phyloP scores from a whole-genome alignment of 2,888 invertebrate species.

The Plebejus anna region DNA sequence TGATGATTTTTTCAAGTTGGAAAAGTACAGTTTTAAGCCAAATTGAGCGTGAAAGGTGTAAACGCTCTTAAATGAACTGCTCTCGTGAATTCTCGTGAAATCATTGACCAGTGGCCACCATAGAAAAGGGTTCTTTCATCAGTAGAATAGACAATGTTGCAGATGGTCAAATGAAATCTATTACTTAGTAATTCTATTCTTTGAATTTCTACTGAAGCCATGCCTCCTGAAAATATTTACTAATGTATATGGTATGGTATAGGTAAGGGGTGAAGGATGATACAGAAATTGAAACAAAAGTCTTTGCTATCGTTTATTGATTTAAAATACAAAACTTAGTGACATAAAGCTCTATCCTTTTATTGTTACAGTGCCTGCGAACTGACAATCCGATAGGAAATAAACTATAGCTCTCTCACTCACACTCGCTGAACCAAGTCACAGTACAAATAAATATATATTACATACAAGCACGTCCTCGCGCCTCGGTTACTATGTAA shows the following conservation, averaged over 20 bases:
- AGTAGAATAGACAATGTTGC: too few species aligned
- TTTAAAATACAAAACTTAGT: constrained; percentile 81
- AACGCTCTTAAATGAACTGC: too few species aligned
- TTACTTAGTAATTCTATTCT: too few species aligned
- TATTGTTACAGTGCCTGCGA: constrained; percentile 80
- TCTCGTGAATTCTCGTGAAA: too few species aligned
- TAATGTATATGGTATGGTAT: not conserved
- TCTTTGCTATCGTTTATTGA: constrained; percentile 80
- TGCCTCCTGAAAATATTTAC: too few species aligned
- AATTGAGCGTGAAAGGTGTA: too few species aligned
- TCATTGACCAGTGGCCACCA: too few species aligned
- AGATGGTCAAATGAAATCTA: too few species aligned
- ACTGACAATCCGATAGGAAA: constrained; percentile 80
- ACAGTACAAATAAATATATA: constrained; percentile 71
- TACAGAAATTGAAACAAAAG: constrained; percentile 41
- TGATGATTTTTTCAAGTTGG: too few species aligned
- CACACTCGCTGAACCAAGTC: constrained; percentile 57
- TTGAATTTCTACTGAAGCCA: too few species aligned
- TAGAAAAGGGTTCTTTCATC: too few species aligned
- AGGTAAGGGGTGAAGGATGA: not conserved
- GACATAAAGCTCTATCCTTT: constrained; percentile 80
- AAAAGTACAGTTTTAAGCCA: too few species aligned
- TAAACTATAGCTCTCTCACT: constrained; percentile 69
- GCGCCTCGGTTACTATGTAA: constrained; percentile 64
- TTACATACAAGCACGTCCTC: constrained; percentile 66